Conservation (phyloP, 1,140 invertebrate genomes). For the Polyergus mexicanus region DNA sequence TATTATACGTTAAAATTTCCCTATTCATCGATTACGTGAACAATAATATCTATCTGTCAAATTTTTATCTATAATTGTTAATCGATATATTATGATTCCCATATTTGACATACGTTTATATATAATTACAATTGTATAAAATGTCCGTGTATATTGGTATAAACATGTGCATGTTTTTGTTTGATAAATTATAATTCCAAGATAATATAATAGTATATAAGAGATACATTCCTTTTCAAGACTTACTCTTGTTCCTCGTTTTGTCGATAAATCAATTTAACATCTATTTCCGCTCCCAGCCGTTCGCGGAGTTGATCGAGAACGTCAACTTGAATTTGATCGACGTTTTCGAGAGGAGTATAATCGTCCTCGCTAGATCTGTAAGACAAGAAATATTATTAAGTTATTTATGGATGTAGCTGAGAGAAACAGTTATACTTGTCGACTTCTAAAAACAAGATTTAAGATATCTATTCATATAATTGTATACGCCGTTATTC, state of each 20-base stretch:
- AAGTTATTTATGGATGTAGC: neutral
- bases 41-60: neutral
- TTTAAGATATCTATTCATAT: neutral
- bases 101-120: neutral
- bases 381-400: constrained; percentile 52
- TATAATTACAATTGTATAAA: neutral
- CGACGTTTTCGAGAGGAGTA: constrained; percentile 92
- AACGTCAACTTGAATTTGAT: constrained; percentile 90
- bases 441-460: no score
- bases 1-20: neutral
- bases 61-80: neutral
- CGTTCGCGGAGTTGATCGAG: constrained; percentile 85
- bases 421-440: neutral
- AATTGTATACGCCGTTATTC: neutral
- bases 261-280: constrained; percentile 76
- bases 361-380: constrained; percentile 95
- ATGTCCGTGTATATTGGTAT: neutral
- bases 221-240: neutral
- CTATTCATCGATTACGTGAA: neutral
- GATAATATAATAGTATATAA: constrained; percentile 4
- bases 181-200: neutral
- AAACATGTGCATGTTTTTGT: neutral
- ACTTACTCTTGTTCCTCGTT: constrained; percentile 64
- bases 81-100: neutral
- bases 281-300: constrained; percentile 75